Conservation (phyloP, 2,888 invertebrate species). For the Anoncus sp. region DNA sequence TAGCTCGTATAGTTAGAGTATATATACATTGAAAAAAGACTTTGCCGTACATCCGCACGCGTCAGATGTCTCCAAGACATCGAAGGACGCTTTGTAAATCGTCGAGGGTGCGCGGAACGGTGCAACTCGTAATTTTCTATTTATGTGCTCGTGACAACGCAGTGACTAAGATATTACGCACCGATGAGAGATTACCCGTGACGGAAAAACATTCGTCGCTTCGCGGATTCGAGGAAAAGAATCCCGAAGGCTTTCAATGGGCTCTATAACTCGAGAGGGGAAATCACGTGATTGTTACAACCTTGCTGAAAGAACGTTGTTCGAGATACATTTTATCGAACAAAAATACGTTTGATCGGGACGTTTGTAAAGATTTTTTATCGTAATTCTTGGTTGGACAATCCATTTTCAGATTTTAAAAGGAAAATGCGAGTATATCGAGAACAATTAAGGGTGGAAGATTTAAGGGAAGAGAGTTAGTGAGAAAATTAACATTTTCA, state of each 20-base stretch:
- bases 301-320: constrained; percentile 11
- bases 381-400: neutral
- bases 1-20: too few relatives aligned
- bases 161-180: constrained; percentile 35
- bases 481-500: too few relatives aligned
- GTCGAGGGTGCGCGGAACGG: neutral
- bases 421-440: too few relatives aligned
- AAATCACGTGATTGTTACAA: constrained; percentile 12
- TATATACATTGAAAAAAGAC: constrained; percentile 23
- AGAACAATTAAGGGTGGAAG: too few relatives aligned
- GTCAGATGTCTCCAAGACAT: constrained; percentile 9
- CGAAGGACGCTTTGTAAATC: constrained; percentile 38
- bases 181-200: constrained; percentile 5
- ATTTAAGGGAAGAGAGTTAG: too few relatives aligned
- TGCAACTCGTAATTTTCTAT: constrained; percentile 20
- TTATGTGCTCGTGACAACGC: neutral
- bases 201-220: constrained; percentile 17
- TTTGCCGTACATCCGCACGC: constrained; percentile 47
- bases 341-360: neutral
- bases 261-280: constrained; percentile 1
- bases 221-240: constrained; percentile 16
- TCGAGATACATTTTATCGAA: constrained; percentile 3
- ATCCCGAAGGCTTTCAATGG: neutral
- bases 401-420: too few relatives aligned
- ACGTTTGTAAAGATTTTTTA: neutral